Base-by-base conservation (phyloP, 92 coral and sea anemone genomes). In the Umimayanthus kanabou region DNA sequence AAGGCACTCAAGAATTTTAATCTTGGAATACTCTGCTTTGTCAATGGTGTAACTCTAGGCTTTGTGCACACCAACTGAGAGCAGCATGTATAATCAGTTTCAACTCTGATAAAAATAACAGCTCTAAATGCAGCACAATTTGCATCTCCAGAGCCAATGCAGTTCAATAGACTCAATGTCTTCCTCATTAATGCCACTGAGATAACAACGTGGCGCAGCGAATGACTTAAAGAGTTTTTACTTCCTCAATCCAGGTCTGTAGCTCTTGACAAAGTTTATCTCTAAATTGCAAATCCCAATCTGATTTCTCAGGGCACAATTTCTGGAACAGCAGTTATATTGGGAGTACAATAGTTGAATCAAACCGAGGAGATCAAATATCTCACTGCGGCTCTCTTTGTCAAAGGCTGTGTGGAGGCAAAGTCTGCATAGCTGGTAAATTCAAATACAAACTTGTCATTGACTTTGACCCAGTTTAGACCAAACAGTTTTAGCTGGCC, bases 81-180 rank as follows among this genome's bases (percentile, higher is more conserved):
- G 20, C 53, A 50, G 47, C 82, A 78, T 23, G 39, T 25, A 13
- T 15, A 49, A 18, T 45, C 82, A 45, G 37, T 33, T 33, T 33
- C 37, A 0, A 33, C 37, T 33, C 37, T 33, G 37, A 33, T 33
- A 33, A 33, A 64, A 88, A 88, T 43, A 85, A 79, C 90, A 29
- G 91, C 94, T 55, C 85, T 90, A 76, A 79, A 89, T 5, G 91
- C 94, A 18, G 14, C 50, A 18, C 69, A 70, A 29, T 85, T 85
- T 25, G 91, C 90, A 66, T 91, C 88, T 57, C 87, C 90, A 73
- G 88, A 91, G 39, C 94, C 94, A 75, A 75, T 73, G 88, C 84
- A 88, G 76, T 23, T 91, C 40, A 85, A 88, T 43, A n/a, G 89
- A 78, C 40, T 5, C 45, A 13, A 85, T 77, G 55, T 50, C 42